These are phyloP conservation scores for Mus spicilegus DNA, from an alignment of 2,113 vertebrate genomes.

Conservation along the genomic window DNA sequence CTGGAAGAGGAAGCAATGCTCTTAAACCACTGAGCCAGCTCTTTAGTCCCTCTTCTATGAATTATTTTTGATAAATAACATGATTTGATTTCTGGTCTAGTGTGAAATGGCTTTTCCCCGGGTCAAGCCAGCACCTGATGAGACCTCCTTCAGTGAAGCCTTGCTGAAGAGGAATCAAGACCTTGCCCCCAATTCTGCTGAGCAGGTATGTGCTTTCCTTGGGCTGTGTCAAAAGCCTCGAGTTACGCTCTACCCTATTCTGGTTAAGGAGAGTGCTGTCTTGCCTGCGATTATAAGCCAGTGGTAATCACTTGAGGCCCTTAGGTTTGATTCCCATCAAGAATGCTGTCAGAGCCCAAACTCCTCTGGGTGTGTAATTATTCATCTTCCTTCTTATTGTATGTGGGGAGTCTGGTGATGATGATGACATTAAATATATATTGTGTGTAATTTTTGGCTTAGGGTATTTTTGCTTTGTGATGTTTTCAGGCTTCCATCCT, in stretches of 20 bases:
- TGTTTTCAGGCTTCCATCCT: constrained; percentile 94
- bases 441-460: background rate
- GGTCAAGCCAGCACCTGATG: constrained; percentile 94
- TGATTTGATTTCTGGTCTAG: constrained; percentile 80
- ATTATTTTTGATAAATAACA: constrained; percentile 1
- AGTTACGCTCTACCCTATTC: background rate
- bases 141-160: constrained; percentile 94
- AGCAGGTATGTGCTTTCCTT: constrained; percentile 89
- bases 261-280: background rate
- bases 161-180: constrained; percentile 98
- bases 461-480: constrained; percentile 4
- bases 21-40: background rate
- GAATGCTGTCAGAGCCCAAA: background rate
- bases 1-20: background rate
- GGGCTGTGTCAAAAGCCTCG: fast-evolving
- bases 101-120: constrained; percentile 99
- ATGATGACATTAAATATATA: background rate
- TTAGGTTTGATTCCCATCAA: background rate
- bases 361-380: background rate
- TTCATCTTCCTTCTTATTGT: background rate
- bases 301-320: background rate
- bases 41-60: background rate
- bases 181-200: constrained; percentile 93
- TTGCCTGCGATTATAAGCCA: background rate
- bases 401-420: background rate